phyloP scores from a whole-genome alignment of 2,797 vertebrate species.

The Sylvia borin region DNA sequence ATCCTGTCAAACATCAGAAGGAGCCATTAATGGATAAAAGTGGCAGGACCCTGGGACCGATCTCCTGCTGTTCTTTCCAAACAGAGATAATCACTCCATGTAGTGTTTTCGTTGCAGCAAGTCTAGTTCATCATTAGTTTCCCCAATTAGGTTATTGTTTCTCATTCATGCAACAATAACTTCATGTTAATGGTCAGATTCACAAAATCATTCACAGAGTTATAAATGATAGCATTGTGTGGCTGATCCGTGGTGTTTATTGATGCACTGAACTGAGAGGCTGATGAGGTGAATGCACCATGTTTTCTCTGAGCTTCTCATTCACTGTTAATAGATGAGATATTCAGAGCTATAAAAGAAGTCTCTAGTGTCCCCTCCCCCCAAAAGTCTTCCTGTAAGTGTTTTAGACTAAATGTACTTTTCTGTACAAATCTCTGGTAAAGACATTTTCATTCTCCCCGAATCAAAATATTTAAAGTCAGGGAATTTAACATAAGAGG shows the following conservation, averaged over 20 bases:
- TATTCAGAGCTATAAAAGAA: neutral
- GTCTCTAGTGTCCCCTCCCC: neutral
- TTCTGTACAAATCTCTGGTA: neutral
- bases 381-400: neutral
- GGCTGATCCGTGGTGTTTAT: neutral
- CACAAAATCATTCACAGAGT: neutral
- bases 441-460: neutral
- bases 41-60: neutral
- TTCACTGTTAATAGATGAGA: neutral
- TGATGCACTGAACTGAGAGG: neutral
- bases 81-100: neutral
- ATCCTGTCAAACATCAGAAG: neutral
- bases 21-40: neutral
- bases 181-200: neutral
- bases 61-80: neutral
- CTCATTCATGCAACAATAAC: neutral
- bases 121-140: neutral
- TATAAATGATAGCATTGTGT: neutral
- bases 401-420: neutral
- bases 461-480: conserved; percentile 20
- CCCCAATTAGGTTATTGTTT: neutral
- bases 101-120: neutral
- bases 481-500: neutral
- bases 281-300: neutral
- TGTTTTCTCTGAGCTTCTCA: neutral